Evolutionary conservation across 1,140 invertebrate species (phyloP), one percentile per base, ranked within the genome.

Genomic region (Dendrolimus kikuchii): DNA sequence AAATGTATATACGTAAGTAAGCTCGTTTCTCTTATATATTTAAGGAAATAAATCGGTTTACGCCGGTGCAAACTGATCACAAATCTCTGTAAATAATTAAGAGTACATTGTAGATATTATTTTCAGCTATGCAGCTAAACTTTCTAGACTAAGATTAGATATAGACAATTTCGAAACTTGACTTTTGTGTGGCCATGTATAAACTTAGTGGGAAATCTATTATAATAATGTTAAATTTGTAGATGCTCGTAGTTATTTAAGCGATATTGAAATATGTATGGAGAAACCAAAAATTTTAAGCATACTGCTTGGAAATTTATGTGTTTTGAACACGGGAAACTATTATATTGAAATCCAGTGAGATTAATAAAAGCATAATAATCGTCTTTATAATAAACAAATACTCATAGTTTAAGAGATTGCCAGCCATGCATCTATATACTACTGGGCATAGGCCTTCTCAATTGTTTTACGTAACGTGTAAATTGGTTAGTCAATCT

Each of bases 291-390:
- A 86, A 84, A 86, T 80, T n/a, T 77, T 68, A 83, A 86, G 82
- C 82, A 71, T 58, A 73, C 78, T 78, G 82, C 82, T 86, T 86
- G 81, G 81, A 86, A 86, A 84, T 84, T 80, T 73, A 77, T 65
- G 83, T 86, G 83, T 86, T 86, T 75, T 79, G 75, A 86, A 86
- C 83, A 86, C 83, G n/a, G 53, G 50, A 55, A 60, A 43, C 53
- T 44, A 43, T 56, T 50, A 50, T 52, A 49, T 66, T 70, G 64
- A 63, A 68, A 74, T 69, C 71, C 77, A 81, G 78, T 84, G 76
- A 77, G 68, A 75, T 69, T 51, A 68, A 59, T 64, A 23, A 41
- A 64, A 55, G 60, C 64, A 66, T 67, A 64, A 68, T 58, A 54
- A 61, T 70, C 36, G 23, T 23, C 23, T 23, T 23, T 71, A 61